These are phyloP conservation scores for Parauchenoglanis ngamensis DNA, from an alignment of 2,797 vertebrate species.

Conservation along the genomic window DNA sequence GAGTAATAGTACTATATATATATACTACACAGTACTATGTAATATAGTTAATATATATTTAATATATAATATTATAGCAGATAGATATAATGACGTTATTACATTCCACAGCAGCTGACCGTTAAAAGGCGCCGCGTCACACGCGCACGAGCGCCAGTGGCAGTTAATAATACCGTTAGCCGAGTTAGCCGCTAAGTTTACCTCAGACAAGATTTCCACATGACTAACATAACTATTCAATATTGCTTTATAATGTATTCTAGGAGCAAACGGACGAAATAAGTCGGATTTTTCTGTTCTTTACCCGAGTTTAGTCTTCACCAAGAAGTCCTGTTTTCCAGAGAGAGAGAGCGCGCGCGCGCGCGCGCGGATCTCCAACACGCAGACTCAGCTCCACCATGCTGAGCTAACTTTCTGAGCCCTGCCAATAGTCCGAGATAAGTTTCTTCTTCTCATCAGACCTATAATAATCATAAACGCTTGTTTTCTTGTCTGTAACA, in stretches of 20 bases:
- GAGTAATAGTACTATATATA: no score
- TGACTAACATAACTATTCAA: background rate
- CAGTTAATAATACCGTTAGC: constrained; percentile 1
- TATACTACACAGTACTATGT: background rate
- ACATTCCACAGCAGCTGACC: background rate
- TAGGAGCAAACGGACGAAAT: background rate
- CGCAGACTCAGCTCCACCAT: constrained; percentile 1
- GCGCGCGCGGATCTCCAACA: background rate
- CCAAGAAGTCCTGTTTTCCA: background rate
- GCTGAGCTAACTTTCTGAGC: background rate
- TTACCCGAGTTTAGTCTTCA: constrained; percentile 13
- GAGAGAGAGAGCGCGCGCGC: background rate
- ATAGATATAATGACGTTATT: background rate
- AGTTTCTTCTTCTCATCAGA: background rate
- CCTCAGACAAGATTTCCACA: background rate
- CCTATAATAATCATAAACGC: background rate
- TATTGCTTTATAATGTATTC: background rate
- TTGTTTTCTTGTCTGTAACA: background rate
- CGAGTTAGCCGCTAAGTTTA: background rate
- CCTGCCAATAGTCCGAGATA: background rate
- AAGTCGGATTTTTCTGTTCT: background rate
- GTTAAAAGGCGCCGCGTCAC: background rate
- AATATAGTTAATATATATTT: no score
- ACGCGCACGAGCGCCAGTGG: no score
- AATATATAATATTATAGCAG: background rate